These are phyloP conservation scores for Cryptotis parvus DNA, from an alignment of 2,113 vertebrate species.

Conservation along the genomic window DNA sequence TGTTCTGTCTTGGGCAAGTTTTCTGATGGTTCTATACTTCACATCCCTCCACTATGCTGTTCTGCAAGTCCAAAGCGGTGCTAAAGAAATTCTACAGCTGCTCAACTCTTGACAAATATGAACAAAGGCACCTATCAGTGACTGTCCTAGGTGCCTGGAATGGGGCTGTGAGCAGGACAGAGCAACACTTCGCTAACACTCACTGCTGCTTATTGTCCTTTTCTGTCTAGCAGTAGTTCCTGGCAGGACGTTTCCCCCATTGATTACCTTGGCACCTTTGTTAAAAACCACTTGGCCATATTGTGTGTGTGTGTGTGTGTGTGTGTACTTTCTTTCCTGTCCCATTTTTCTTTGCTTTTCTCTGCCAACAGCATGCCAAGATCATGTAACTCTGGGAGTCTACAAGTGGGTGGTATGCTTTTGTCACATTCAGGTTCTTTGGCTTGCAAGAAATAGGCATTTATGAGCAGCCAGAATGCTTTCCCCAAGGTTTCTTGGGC, in stretches of 20 bases:
- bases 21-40: background rate
- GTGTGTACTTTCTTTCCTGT: background rate
- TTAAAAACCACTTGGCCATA: accelerated
- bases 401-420: no score
- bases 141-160: background rate
- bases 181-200: no score
- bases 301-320: no score
- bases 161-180: background rate
- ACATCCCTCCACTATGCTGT: background rate
- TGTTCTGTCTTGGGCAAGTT: background rate
- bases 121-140: background rate
- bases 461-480: no score
- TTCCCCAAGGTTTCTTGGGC: no score
- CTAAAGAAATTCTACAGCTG: no score
- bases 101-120: background rate
- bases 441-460: no score
- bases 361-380: background rate
- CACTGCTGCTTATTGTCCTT: background rate
- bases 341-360: background rate
- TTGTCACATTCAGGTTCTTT: no score
- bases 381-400: no score
- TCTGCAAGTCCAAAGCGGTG: no score
- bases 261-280: background rate
- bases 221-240: background rate
- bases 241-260: background rate